phyloP scores from a whole-genome alignment of 2,888 invertebrate species.

The Noctua janthe region DNA sequence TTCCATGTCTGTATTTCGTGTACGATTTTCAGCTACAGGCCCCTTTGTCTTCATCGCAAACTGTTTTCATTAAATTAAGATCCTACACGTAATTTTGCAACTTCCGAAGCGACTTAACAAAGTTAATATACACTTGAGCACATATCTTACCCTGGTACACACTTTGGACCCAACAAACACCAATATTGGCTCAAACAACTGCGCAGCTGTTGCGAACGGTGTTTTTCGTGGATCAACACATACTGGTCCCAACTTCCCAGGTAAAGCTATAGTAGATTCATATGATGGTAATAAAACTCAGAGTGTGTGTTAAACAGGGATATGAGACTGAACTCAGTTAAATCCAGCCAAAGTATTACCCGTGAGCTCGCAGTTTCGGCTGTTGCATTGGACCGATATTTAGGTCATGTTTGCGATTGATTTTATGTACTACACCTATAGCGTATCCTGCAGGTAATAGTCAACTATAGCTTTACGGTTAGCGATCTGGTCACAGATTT shows the following conservation, averaged over 20 bases:
- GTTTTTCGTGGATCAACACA: conserved; percentile 17
- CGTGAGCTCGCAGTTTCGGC: not conserved
- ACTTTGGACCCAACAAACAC: conserved; percentile 13
- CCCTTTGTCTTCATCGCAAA: conserved; percentile 53
- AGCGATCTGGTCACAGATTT: conserved; percentile 11
- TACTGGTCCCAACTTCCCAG: conserved; percentile 11
- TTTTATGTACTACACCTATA: conserved; percentile 10
- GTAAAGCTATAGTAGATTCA: conserved; percentile 9
- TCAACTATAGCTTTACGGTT: not conserved
- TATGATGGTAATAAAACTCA: conserved; percentile 15
- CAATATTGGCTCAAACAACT: conserved; percentile 33
- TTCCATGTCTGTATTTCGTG: conserved; percentile 29
- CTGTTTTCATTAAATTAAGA: conserved; percentile 65
- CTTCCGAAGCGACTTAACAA: conserved; percentile 48
- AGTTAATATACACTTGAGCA: conserved; percentile 43
- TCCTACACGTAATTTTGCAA: conserved; percentile 46
- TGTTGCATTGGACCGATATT: not conserved
- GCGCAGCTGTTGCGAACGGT: conserved; percentile 11
- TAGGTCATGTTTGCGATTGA: conserved; percentile 29
- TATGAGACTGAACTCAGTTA: not conserved
- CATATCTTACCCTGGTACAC: conserved; percentile 36
- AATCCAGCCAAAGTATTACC: conserved; percentile 8
- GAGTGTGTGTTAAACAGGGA: not conserved
- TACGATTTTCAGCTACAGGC: conserved; percentile 30
- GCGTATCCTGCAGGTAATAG: not conserved